Percentiles rank a stretch among this genome's conserved stretches.
phyloP scores from a whole-genome alignment of 2,797 vertebrate genomes.

The Linurgus olivaceus region DNA sequence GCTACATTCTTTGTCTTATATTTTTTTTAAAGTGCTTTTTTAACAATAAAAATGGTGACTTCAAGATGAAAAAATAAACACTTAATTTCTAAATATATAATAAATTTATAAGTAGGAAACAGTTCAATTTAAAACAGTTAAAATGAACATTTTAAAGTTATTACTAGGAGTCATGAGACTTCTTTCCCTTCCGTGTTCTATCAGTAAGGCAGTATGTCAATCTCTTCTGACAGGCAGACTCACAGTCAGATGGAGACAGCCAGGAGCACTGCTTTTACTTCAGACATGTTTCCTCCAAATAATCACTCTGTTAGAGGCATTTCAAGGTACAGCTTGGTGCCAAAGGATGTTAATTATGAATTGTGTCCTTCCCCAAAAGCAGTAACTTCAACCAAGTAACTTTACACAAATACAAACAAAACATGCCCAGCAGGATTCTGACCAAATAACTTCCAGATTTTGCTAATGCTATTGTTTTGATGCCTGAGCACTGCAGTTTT shows the following conservation, averaged over 20 bases:
- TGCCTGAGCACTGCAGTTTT: neutral
- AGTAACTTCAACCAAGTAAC: neutral
- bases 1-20: neutral
- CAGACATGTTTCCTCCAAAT: neutral
- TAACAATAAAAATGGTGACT: neutral
- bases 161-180: neutral
- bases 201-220: neutral
- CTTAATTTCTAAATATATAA: neutral
- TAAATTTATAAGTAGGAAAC: neutral
- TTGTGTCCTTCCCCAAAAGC: neutral
- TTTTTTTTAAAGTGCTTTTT: neutral
- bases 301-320: neutral
- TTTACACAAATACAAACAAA: neutral
- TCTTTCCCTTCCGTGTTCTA: neutral
- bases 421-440: neutral
- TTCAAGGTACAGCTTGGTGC: neutral
- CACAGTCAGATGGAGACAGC: neutral
- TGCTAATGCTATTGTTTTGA: neutral
- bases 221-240: neutral
- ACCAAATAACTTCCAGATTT: constrained; percentile 4
- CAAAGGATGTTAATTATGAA: neutral
- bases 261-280: neutral
- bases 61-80: neutral
- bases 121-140: neutral
- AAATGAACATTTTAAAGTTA: neutral